Base-by-base conservation (phyloP, 2,888 invertebrate species). In the Timandra comae region DNA sequence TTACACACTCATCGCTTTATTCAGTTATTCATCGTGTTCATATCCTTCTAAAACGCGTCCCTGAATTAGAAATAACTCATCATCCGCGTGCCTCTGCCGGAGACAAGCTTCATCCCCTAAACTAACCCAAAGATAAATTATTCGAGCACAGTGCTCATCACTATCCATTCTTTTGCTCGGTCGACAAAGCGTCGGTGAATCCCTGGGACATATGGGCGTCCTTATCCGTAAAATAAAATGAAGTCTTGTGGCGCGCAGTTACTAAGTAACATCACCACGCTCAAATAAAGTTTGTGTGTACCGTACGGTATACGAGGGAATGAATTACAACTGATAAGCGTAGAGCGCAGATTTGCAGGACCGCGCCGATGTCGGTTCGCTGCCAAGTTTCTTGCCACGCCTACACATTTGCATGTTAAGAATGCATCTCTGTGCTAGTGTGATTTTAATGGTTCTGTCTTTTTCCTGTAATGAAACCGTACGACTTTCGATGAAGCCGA, bases 281-380 rank as follows among this genome's bases (percentile, higher is more conserved):
- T 52, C 51, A 44, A 44, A 50, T 52, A 54, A 49, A 55, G 55
- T 58, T 56, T 53, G 51, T 54, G 42, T 42, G 46, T 54, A 50
- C 39, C 40, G 46, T 52, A 55, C 52, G 57, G 53, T 63, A 51
- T 50, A 57, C 56, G 44, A 63, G 52, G 56, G 64, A 70, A 80
- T 82, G 80, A 81, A 80, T 82, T 77, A 79, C 67, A 56, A 59
- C 73, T 80, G 80, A 84, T 82, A 84, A 82, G 81, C 74, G 56
- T 52, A 53, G 66, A 61, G 63, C 64, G 53, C 74, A 79, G 78
- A 84, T 82, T 78, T 77, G 70, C 73, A 63, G 75, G 67, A 77
- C 73, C 69, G 64, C 51, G 53, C 58, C 56, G 60, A 64, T 65
- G 63, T 62, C 54, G 52, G 62, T 52, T 59, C 52, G 56, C 52